Base-by-base conservation (phyloP, 2,113 vertebrate genomes). In the Rhinopomastus cyanomelas region DNA sequence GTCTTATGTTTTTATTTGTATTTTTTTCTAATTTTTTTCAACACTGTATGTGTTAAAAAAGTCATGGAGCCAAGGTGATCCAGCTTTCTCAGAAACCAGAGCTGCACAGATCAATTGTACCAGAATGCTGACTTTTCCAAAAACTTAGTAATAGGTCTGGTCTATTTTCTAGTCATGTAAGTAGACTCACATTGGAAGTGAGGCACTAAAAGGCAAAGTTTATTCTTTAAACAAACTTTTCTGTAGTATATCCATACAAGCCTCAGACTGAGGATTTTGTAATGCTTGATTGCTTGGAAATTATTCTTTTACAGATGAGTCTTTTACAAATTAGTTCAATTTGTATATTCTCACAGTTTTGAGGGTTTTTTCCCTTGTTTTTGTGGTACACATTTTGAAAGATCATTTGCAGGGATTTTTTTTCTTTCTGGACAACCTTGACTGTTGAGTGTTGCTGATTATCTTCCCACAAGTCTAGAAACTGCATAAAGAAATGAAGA, bases 331-430 rank as follows among this genome's bases (percentile, higher is more conserved):
- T n/a, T n/a, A 76, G 17, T 49, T 87, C 46, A 26, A 1, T 53
- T 83, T 36, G 18, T 34, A 16, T 66, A 51, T 62, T 90, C 42
- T 80, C 30, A 49, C 2, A 2, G 3, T 13, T 75, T 27, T 85
- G 11, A 20, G 20, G 19, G 3, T 65, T n/a, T 12, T 62, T 27
- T 34, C 6, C 6, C 36, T 34, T 30, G 77, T 81, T 81, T 81
- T 37, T 21, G 3, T 52, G 17, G 6, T 39, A 39, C 23, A 27
- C 5, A 4, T 34, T 82, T 75, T 73, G 12, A 32, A 82, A 80
- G 23, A 65, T 69, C 10, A 37, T 3, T 51, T 55, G 17, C 20
- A 12, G 0, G 4, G 3, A 0, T 0, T 6, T 36, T 46, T 66
- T 39, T 10, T 0, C 3, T n/a, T 82, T 80, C 32, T 74, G 9